Conservation (phyloP, 2,113 vertebrate species). For the Eudyptes chrysolophus region DNA sequence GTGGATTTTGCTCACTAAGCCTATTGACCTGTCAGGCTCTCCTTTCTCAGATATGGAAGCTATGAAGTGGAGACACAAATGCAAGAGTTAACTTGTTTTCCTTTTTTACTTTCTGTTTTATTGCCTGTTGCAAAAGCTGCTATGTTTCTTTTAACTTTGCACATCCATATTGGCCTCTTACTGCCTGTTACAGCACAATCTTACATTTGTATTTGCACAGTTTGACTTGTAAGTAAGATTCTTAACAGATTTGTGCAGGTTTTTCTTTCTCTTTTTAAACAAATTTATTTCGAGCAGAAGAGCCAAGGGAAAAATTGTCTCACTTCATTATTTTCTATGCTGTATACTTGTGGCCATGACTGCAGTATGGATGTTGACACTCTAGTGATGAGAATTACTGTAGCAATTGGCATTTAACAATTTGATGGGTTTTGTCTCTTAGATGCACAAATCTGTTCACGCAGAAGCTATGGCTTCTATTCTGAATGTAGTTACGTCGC, state of each 20-base stretch:
- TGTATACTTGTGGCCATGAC: neutral
- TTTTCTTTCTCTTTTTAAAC: neutral
- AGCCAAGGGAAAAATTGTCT: neutral
- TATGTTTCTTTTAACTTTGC: slow-evolving; percentile 77
- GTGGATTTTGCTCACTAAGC: slow-evolving; percentile 62
- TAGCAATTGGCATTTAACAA: slow-evolving; percentile 35
- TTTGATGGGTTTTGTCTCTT: neutral
- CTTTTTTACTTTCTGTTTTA: slow-evolving; percentile 67
- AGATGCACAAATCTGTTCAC: slow-evolving; percentile 50
- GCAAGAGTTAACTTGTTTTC: slow-evolving; percentile 68
- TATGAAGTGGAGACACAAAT: slow-evolving; percentile 71
- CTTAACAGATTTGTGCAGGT: slow-evolving; percentile 50
- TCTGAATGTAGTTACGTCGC: slow-evolving; percentile 39
- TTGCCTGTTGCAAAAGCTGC: slow-evolving; percentile 74
- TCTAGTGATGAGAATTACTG: neutral
- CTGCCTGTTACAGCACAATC: slow-evolving; percentile 64
- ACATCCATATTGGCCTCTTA: slow-evolving; percentile 68
- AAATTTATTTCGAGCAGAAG: neutral
- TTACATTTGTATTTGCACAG: slow-evolving; percentile 55
- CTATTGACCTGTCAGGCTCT: slow-evolving; percentile 67
- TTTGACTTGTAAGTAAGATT: slow-evolving; percentile 46
- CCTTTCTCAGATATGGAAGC: slow-evolving; percentile 71
- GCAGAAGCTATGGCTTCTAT: slow-evolving; percentile 33
- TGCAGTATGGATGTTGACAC: slow-evolving; percentile 3
- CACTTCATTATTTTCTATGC: neutral